phyloP scores from a whole-genome alignment of 1,140 invertebrate species.

The Euwallacea fornicatus region DNA sequence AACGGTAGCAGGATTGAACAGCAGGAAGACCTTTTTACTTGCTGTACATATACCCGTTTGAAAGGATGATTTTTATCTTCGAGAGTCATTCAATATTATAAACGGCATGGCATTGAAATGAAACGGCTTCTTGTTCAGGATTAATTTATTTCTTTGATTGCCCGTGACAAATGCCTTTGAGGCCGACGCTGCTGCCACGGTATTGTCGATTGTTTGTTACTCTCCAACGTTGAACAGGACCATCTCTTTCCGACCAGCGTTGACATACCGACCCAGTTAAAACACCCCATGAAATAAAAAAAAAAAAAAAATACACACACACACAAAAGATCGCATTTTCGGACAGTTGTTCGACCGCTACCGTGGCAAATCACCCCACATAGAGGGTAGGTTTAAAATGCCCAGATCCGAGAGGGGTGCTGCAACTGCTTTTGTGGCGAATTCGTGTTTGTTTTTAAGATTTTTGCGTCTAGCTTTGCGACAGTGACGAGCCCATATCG shows the following conservation, averaged over 20 bases:
- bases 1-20: slow-evolving; percentile 38
- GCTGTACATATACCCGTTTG: slow-evolving; percentile 26
- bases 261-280: slow-evolving; percentile 9
- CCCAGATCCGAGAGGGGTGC: slow-evolving; percentile 26
- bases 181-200: neutral
- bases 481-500: neutral
- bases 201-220: slow-evolving; percentile 9
- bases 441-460: slow-evolving; percentile 45
- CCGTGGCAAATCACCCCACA: slow-evolving; percentile 21
- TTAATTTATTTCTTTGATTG: slow-evolving; percentile 33
- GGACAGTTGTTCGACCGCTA: slow-evolving; percentile 27
- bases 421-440: slow-evolving; percentile 40
- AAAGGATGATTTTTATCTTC: slow-evolving; percentile 37
- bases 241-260: neutral
- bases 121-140: slow-evolving; percentile 30
- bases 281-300: slow-evolving; percentile 9
- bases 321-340: slow-evolving; percentile 19
- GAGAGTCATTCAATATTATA: slow-evolving; percentile 37
- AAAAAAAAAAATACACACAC: too few species aligned
- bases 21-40: slow-evolving; percentile 38
- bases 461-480: slow-evolving; percentile 29
- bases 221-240: neutral
- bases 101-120: slow-evolving; percentile 30
- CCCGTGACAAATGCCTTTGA: slow-evolving; percentile 25
- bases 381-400: slow-evolving; percentile 13